Evolutionary conservation across 2,888 invertebrate species (phyloP), one percentile per base, ranked within the genome.

Genomic region (Seira musarum): DNA sequence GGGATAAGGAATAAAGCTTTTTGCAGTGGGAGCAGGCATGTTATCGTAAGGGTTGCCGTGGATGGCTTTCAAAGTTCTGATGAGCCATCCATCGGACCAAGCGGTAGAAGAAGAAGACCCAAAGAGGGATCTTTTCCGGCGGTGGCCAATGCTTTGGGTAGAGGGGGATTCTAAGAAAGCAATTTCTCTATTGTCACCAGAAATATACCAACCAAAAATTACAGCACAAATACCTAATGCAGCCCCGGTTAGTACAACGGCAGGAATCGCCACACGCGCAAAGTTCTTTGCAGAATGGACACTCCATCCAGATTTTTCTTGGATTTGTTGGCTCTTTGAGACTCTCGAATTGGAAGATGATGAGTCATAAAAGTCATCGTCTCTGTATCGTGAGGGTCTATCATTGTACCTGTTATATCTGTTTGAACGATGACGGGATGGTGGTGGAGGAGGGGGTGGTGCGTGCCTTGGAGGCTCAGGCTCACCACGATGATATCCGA

Each of bases 141-240:
- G 82, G 71, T 72, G 65, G 30, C 40, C 35, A 64, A 80, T 66
- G 2, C 17, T n/a, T 21, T 79, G 46, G n/a, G 72, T 73, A 15
- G 72, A 53, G 21, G 72, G 65, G 3, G 71, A 57, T 30, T 79
- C 79, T 68, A 72, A 79, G 79, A 80, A 83, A 83, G 78, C 83
- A 24, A 79, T 73, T 78, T 86, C 85, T 49, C 86, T 81, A 69
- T 87, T 87, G 70, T 77, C 76, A 22, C 87, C 85, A 73, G 82
- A 86, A 66, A 88, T 83, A 84, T 87, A 88, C 88, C 94, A 90
- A 8, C 94, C 94, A 80, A 95, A 92, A 0, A 94, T 94, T 0
- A 94, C 93, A 0, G 94, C 94, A 3, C 94, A 94, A n/a, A 95
- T 91, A 0, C 94, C 94, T 24, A 95, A 88, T 1, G 95, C 95